phyloP scores from a whole-genome alignment of 2,113 vertebrate species.

The Pachycephala philippinensis region DNA sequence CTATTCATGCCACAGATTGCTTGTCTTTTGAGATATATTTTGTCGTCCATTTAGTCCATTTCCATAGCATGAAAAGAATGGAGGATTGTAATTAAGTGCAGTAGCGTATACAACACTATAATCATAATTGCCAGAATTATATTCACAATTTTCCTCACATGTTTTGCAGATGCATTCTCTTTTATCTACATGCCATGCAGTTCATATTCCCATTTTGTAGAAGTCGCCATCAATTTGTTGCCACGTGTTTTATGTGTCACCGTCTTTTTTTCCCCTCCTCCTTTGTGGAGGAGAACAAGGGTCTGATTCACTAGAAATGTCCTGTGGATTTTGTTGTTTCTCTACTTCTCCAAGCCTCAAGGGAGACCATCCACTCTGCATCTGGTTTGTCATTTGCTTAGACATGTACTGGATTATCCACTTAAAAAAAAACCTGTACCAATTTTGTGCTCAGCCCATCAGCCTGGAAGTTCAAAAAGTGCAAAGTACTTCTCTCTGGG shows the following conservation, averaged over 20 bases:
- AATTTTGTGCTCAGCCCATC: not conserved
- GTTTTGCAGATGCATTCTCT: constrained; percentile 66
- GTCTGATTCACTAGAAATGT: not conserved
- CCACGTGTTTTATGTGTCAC: constrained; percentile 25
- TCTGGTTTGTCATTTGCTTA: constrained; percentile 18
- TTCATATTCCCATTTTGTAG: not conserved
- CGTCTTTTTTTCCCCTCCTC: not conserved
- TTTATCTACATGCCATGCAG: constrained; percentile 42
- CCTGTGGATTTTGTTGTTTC: not conserved
- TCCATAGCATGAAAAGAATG: constrained; percentile 61
- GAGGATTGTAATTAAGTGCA: constrained; percentile 64
- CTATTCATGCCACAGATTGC: constrained; percentile 66
- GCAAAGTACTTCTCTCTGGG: not conserved
- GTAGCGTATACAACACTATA: not conserved
- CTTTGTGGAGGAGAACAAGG: not conserved
- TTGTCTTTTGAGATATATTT: constrained; percentile 70
- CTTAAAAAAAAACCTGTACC: not conserved
- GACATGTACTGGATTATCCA: not conserved
- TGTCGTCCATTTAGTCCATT: constrained; percentile 68
- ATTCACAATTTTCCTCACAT: constrained; percentile 54
- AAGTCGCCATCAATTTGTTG: constrained; percentile 43
- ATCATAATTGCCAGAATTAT: constrained; percentile 62
- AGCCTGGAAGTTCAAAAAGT: constrained; percentile 13
- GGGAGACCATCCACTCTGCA: not conserved
- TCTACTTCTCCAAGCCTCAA: not conserved